These are phyloP conservation scores for Neoascia interrupta DNA, from an alignment of 2,888 invertebrate genomes.

Conservation along the genomic window DNA sequence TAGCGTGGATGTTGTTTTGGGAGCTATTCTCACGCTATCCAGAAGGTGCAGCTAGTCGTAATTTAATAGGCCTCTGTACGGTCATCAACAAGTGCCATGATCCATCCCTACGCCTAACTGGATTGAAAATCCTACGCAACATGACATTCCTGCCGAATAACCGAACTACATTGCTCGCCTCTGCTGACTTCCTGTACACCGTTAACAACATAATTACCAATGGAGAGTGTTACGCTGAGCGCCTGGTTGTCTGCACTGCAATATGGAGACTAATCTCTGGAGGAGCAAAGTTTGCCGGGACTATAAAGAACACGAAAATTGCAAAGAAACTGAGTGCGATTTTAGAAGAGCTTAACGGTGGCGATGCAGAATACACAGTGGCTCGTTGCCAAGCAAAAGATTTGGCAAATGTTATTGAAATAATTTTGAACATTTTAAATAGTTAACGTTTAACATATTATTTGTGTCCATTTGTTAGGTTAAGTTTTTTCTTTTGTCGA, in stretches of 20 bases:
- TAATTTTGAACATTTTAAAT: constrained; percentile 72
- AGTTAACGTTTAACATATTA: constrained; percentile 66
- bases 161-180: constrained; percentile 73
- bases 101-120: constrained; percentile 70
- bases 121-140: constrained; percentile 77
- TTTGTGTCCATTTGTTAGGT: constrained; percentile 27
- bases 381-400: constrained; percentile 71
- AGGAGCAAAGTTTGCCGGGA: constrained; percentile 75
- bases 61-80: constrained; percentile 73
- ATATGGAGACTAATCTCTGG: constrained; percentile 77
- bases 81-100: constrained; percentile 71
- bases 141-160: constrained; percentile 77
- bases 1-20: constrained; percentile 77
- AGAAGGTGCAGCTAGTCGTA: constrained; percentile 74
- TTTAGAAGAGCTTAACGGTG: constrained; percentile 66
- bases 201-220: constrained; percentile 72
- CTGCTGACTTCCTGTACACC: constrained; percentile 72
- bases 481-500: constrained; percentile 34
- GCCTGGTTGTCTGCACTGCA: constrained; percentile 73
- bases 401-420: constrained; percentile 72
- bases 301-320: constrained; percentile 76
- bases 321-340: constrained; percentile 72
- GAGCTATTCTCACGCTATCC: constrained; percentile 77
- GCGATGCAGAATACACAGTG: constrained; percentile 55
- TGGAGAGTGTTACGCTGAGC: constrained; percentile 74